Evolutionary conservation across 2,113 vertebrate species (phyloP), one percentile per base, ranked within the genome.

Genomic region (Corythornis cristatus): DNA sequence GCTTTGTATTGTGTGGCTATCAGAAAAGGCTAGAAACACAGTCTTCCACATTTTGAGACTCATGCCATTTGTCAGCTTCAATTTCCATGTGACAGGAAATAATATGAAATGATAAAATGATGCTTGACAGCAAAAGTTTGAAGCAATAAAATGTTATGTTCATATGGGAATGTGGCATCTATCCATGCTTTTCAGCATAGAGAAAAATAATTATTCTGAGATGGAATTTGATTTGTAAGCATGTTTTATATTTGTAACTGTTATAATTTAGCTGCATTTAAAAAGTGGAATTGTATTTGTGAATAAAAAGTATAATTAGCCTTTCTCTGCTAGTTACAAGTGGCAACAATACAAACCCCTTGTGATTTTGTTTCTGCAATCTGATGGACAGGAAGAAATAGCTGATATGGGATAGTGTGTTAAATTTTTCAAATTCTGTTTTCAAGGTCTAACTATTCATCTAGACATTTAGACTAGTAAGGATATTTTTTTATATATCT

Each of bases 81-180:
- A 53, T 96, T 82, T 81, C 21, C 25, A 51, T 33, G 12, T 93
- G 90, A 90, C 43, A 91, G 93, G 42, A 31, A 48, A 61, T 31
- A 85, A 64, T 23, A 89, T 74, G 46, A 91, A 96, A 88, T 50
- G 18, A 64, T 70, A 84, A 94, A 95, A 75, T 73, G 13, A 29
- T 33, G 4, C 9, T 84, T 83, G 26, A 67, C 26, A 70, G 54
- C 8, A 83, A 93, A 95, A 91, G 6, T 94, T 96, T 2, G 8
- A 90, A 53, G 45, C 19, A 94, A 85, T 88, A 93, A 85, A 90
- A 92, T 74, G 53, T 78, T 90, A 61, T 61, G n/a, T 40, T 91
- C 21, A 51, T 45, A 72, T 91, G 50, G 46, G 50, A 92, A 84
- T 29, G 26, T 12, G 93, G 50, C 33, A 82, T 71, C 33, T 66